Evolutionary conservation across 2,113 vertebrate genomes (phyloP), one percentile per base, ranked within the genome.

Genomic region (Thomomys bottae): DNA sequence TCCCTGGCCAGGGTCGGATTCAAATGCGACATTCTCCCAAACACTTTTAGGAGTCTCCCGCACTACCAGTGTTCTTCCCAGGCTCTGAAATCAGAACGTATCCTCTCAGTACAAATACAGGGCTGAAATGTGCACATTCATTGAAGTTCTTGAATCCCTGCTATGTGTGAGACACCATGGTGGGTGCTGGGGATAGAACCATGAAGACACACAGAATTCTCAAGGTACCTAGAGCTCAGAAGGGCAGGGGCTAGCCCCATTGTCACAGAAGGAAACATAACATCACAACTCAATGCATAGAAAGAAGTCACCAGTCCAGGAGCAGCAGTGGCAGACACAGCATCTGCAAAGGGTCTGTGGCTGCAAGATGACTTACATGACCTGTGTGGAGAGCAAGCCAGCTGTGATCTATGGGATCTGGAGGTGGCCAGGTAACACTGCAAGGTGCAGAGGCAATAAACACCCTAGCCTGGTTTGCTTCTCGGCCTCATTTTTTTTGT

Each of bases 261-360:
- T 28, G 71, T 20, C 77, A 63, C 66, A 54, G 32, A 45, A 59
- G 42, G 24, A 61, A 70, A 61, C 0, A 32, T 11, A 86, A 23
- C 18, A 32, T 24, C 21, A 23, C n/a, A 26, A 83, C 2, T 32
- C 12, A 49, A 21, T 2, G 3, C 40, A 38, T 1, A 23, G 61
- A 64, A 90, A 64, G 59, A 64, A 68, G 30, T 24, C 32, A 5
- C 32, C 70, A 36, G 18, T 28, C 36, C n/a, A 63, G 10, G 45
- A 81, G 18, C 28, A 5, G 54, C 0, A 1, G 1, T 38, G 8
- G 40, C n/a, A 61, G 63, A 20, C 76, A 85, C 0, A 2, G 49
- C 67, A 45, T 5, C 63, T 72, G 28, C 57, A n/a, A 81, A 72
- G 30, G 68, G 32, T n/a, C 87, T 18, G 28, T 4, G 45, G 42